These are phyloP conservation scores for Arctia plantaginis DNA, from an alignment of 2,888 invertebrate species.

Conservation along the genomic window DNA sequence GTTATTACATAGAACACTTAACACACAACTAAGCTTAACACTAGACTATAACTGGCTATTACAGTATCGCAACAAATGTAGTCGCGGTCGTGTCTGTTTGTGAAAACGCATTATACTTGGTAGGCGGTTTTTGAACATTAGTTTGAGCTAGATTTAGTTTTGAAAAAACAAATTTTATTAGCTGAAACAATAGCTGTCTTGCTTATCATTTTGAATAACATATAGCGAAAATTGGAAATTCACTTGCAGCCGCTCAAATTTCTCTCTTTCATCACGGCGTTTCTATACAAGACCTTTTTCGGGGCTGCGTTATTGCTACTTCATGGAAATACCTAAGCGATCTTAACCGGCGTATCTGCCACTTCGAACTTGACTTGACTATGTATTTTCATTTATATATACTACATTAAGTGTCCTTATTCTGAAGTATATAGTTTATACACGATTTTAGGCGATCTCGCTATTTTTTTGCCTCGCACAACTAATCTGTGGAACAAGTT, in stretches of 20 bases:
- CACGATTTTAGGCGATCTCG: too few species aligned
- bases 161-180: background rate
- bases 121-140: background rate
- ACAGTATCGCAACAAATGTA: background rate
- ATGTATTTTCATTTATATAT: too few species aligned
- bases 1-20: background rate
- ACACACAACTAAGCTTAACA: background rate
- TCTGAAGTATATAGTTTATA: too few species aligned
- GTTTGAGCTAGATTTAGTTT: conserved; percentile 8
- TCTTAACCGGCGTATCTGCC: background rate
- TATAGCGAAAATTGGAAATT: background rate
- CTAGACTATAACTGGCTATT: background rate
- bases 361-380: too few species aligned
- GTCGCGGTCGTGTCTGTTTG: background rate
- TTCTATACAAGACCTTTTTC: background rate
- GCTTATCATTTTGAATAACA: background rate
- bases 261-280: background rate
- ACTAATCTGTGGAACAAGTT: too few species aligned
- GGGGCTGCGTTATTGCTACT: background rate
- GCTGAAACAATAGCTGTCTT: background rate
- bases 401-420: too few species aligned
- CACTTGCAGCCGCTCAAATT: background rate
- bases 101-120: background rate
- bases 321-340: background rate
- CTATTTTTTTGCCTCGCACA: too few species aligned